A percentile compares a stretch with the other conserved stretches of the same genome.
Evolutionary conservation across 2,888 invertebrate genomes (phyloP).

Genomic region (Limenitis camilla): DNA sequence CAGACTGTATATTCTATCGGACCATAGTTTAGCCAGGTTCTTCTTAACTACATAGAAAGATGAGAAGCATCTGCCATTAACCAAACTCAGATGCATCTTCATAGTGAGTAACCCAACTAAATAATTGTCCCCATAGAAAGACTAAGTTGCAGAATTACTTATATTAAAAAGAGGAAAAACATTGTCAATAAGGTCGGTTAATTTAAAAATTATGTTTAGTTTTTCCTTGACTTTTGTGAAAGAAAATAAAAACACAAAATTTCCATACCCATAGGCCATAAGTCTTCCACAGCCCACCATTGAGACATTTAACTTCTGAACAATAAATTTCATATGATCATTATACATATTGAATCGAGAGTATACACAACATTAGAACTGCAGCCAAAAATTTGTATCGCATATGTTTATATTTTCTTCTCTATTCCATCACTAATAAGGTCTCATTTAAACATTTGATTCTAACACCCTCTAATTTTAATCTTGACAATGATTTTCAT

Average conservation of each 20-base stretch:
- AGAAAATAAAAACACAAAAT: conserved; percentile 27
- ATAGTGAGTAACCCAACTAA: too few species aligned
- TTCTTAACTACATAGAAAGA: too few species aligned
- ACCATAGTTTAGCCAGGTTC: too few species aligned
- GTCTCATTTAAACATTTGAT: conserved; percentile 5
- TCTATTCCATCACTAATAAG: conserved; percentile 12
- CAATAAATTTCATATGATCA: conserved; percentile 23
- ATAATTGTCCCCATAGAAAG: too few species aligned
- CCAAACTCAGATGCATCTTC: too few species aligned
- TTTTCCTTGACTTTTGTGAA: conserved; percentile 20
- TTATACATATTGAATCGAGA: conserved; percentile 21
- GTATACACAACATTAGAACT: conserved; percentile 18
- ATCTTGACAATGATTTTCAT: conserved; percentile 13
- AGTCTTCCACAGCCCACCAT: conserved; percentile 30
- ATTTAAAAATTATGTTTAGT: conserved; percentile 4
- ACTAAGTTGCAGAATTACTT: too few species aligned
- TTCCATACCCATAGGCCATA: conserved; percentile 29
- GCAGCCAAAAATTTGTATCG: conserved; percentile 18
- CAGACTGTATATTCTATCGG: too few species aligned
- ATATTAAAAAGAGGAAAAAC: conserved; percentile 11
- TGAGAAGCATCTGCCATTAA: too few species aligned
- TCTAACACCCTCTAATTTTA: conserved; percentile 10
- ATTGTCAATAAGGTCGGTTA: conserved; percentile 18
- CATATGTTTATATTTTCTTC: conserved; percentile 7
- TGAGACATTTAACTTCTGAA: conserved; percentile 25